Percentiles rank a stretch among this genome's conserved stretches.
Evolutionary conservation across 2,797 vertebrate genomes (phyloP).

Genomic region (Cygnus olor): DNA sequence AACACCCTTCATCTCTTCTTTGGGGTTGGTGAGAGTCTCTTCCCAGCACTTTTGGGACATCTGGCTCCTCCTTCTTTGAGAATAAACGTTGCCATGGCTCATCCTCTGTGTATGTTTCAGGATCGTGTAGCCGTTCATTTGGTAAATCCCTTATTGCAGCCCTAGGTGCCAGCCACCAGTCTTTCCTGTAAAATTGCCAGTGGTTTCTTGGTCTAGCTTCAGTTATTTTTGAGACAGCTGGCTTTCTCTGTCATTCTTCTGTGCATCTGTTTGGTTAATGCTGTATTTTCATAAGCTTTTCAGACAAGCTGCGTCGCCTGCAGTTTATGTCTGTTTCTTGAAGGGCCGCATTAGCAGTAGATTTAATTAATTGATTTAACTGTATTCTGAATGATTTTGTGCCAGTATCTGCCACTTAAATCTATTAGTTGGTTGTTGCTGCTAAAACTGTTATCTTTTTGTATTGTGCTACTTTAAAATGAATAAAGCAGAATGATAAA

Average conservation of each 20-base stretch:
- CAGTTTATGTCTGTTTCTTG: neutral
- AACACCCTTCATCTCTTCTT: neutral
- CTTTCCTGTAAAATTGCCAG: neutral
- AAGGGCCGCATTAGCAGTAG: neutral
- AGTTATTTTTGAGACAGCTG: neutral
- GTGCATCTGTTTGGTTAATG: neutral
- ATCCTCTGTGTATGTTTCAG: neutral
- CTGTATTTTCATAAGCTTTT: neutral
- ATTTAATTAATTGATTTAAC: conserved; percentile 24
- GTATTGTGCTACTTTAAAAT: neutral
- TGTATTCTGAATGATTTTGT: neutral
- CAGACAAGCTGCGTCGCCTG: neutral
- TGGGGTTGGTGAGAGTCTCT: neutral
- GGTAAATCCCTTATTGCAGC: neutral
- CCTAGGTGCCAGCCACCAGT: neutral
- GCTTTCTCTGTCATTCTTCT: neutral
- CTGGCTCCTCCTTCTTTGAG: neutral
- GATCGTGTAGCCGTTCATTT: neutral
- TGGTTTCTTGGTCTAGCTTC: neutral
- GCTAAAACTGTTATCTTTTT: neutral
- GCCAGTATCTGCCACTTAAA: neutral
- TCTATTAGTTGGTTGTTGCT: neutral
- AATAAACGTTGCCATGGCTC: neutral
- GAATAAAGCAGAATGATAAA: neutral
- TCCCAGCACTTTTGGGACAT: neutral